Evolutionary conservation across 2,888 invertebrate genomes (phyloP).

Genomic region (Chalcis sispes): DNA sequence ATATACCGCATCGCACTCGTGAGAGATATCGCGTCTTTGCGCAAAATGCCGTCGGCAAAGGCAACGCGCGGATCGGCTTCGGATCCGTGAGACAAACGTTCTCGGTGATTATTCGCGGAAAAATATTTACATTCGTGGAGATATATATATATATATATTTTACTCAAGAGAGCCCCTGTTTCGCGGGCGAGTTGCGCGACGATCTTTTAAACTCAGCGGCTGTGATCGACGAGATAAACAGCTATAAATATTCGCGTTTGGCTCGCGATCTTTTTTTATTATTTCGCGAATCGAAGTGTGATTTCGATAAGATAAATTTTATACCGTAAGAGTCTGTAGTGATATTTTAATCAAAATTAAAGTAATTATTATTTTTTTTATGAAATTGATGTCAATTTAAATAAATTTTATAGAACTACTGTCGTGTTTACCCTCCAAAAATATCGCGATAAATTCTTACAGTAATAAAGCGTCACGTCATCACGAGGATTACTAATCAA

Average conservation of each 20-base stretch:
- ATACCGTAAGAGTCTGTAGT: slow-evolving; percentile 9
- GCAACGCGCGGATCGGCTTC: too few species aligned
- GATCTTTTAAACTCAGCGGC: slow-evolving; percentile 5
- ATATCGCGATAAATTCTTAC: too few species aligned
- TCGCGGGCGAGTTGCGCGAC: background rate
- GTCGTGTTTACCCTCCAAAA: too few species aligned
- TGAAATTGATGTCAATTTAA: background rate
- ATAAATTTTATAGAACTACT: too few species aligned
- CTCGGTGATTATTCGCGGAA: slow-evolving; percentile 51
- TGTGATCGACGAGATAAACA: slow-evolving; percentile 41
- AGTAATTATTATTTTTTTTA: too few species aligned
- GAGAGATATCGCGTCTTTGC: slow-evolving; percentile 9
- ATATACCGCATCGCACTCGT: background rate
- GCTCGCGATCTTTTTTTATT: background rate
- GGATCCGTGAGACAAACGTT: too few species aligned
- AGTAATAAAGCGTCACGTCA: slow-evolving; percentile 13
- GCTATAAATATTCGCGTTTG: slow-evolving; percentile 46
- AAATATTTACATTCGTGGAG: slow-evolving; percentile 49
- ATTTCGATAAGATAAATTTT: background rate
- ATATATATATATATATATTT: too few species aligned
- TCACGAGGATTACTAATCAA: slow-evolving; percentile 34
- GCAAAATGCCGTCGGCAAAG: background rate
- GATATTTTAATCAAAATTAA: too few species aligned
- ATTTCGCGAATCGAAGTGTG: too few species aligned
- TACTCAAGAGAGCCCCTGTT: too few species aligned